A percentile compares a stretch with the other conserved stretches of the same genome.
These are phyloP conservation scores for Sclerurus mexicanus DNA, from an alignment of 2,113 vertebrate genomes.

Conservation along the genomic window DNA sequence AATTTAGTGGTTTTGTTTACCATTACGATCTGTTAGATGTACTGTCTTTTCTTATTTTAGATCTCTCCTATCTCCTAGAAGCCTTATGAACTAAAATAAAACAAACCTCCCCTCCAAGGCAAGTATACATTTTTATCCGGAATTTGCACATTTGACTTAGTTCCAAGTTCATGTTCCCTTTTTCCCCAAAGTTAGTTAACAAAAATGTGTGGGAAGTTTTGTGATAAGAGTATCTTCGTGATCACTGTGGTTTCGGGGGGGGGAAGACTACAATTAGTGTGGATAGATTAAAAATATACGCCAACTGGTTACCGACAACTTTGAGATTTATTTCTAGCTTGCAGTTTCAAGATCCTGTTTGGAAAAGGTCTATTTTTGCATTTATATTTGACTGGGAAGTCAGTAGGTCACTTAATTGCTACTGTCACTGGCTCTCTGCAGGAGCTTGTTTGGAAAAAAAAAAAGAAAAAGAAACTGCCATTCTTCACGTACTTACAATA, in stretches of 20 bases:
- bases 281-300: neutral
- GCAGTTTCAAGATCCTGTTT: neutral
- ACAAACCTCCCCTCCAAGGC: conserved; percentile 33
- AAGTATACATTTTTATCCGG: conserved; percentile 32
- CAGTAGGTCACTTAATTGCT: neutral
- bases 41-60: conserved; percentile 43
- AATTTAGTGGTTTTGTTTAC: conserved; percentile 26
- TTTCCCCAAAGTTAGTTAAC: conserved; percentile 26
- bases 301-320: neutral
- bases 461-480: accelerated
- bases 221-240: neutral
- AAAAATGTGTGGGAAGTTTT: conserved; percentile 39
- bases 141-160: conserved; percentile 61
- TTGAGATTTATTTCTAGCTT: neutral
- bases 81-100: conserved; percentile 49
- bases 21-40: neutral
- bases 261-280: neutral
- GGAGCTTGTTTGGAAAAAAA: neutral
- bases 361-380: neutral
- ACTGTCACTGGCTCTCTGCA: neutral
- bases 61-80: conserved; percentile 10
- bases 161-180: conserved; percentile 60
- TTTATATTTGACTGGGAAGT: neutral
- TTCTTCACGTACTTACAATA: neutral
- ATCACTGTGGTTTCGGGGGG: neutral